Percentiles rank a stretch among this genome's conserved stretches.
phyloP scores from a whole-genome alignment of 2,797 vertebrate species.

The Gymnoscopelus braueri region DNA sequence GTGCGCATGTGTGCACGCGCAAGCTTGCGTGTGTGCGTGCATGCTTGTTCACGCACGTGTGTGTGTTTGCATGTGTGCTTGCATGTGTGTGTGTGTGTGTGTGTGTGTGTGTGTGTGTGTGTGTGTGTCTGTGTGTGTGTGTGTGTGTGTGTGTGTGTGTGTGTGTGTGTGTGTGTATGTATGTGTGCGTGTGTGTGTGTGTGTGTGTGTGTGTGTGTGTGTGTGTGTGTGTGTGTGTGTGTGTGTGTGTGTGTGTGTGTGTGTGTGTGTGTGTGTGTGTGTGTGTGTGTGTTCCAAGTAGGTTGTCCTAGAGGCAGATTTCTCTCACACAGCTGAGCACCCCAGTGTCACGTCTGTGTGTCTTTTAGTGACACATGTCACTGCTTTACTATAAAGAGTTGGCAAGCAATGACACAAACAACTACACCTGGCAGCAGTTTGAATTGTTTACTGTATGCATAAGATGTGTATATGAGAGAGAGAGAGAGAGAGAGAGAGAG shows the following conservation, averaged over 20 bases:
- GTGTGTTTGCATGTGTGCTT: not conserved
- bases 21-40: not conserved
- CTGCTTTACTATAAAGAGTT: no score
- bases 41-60: not conserved
- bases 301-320: no score
- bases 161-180: conserved; percentile 15
- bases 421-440: no score
- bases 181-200: not conserved
- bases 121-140: not conserved
- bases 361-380: no score
- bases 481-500: no score
- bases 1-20: conserved; percentile 6
- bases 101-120: conserved; percentile 34
- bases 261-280: conserved; percentile 4
- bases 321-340: no score
- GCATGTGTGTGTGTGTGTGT: conserved; percentile 14
- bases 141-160: conserved; percentile 35
- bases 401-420: no score
- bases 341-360: no score
- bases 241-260: not conserved
- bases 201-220: conserved; percentile 7
- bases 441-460: no score
- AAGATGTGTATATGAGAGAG: no score
- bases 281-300: not conserved
- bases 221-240: conserved; percentile 17